phyloP scores from a whole-genome alignment of 2,888 invertebrate genomes.

The Drosophila conformis region DNA sequence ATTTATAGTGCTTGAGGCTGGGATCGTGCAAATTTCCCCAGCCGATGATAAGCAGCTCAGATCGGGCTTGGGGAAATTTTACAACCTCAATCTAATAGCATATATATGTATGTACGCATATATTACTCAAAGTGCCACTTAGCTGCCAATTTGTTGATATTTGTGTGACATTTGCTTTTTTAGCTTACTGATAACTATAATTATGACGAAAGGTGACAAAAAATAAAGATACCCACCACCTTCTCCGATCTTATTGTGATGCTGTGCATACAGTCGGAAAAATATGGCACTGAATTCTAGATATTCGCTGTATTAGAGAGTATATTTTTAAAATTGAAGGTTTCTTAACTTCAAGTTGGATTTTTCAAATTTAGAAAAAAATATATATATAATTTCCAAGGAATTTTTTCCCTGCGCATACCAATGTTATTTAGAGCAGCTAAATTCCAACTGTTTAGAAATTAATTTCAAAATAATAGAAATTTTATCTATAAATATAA shows the following conservation, averaged over 20 bases:
- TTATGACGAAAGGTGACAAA: neutral
- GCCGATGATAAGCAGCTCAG: conserved; percentile 39
- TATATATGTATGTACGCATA: neutral
- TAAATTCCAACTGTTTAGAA: neutral
- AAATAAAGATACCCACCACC: neutral
- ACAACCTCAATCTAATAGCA: neutral
- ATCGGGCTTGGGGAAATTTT: conserved; percentile 36
- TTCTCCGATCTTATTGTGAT: neutral
- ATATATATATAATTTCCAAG: neutral
- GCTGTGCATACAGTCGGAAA: neutral
- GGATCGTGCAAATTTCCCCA: conserved; percentile 32
- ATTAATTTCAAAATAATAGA: neutral
- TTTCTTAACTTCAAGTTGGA: no score
- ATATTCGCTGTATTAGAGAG: neutral
- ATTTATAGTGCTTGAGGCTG: conserved; percentile 37
- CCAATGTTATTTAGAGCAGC: no score
- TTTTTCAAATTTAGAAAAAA: neutral
- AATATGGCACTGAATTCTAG: neutral
- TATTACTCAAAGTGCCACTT: conserved; percentile 9
- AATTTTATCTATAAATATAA: neutral
- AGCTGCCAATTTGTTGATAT: conserved; percentile 12
- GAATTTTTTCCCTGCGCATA: no score
- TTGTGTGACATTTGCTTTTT: conserved; percentile 9
- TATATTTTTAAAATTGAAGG: neutral
- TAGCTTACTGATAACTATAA: conserved; percentile 27